phyloP scores from a whole-genome alignment of 2,113 vertebrate species.

The Mastomys natalensis region DNA sequence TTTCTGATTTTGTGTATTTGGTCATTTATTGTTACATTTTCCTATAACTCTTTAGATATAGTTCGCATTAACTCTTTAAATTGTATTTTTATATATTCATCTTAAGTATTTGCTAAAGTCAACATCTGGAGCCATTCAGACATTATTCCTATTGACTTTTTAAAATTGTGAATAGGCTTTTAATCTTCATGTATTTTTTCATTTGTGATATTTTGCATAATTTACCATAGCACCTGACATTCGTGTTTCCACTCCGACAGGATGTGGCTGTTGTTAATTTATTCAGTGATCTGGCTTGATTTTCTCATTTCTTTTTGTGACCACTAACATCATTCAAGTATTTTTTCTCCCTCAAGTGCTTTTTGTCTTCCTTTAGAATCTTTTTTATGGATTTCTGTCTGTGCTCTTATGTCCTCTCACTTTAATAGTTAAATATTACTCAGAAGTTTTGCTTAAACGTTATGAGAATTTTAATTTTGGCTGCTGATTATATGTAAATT shows the following conservation, averaged over 20 bases:
- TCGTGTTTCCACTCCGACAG: background rate
- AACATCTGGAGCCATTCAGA: background rate
- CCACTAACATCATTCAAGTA: background rate
- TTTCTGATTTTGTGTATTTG: conserved; percentile 10
- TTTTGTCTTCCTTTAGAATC: background rate
- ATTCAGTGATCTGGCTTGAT: background rate
- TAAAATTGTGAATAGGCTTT: background rate
- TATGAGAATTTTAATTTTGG: background rate
- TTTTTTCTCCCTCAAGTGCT: background rate
- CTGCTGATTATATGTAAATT: background rate
- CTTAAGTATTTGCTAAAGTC: conserved; percentile 32
- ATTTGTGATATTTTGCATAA: background rate
- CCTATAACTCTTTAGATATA: background rate
- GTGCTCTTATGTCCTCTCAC: background rate
- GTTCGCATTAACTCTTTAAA: background rate
- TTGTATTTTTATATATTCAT: background rate
- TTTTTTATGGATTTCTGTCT: background rate
- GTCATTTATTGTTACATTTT: background rate
- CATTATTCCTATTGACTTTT: background rate
- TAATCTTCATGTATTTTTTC: background rate
- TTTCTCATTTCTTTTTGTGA: background rate
- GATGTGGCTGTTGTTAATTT: background rate
- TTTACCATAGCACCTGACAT: background rate
- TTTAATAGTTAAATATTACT: background rate
- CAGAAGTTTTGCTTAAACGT: background rate